phyloP scores from a whole-genome alignment of 2,888 invertebrate species.

The Hoplodrina ambigua region DNA sequence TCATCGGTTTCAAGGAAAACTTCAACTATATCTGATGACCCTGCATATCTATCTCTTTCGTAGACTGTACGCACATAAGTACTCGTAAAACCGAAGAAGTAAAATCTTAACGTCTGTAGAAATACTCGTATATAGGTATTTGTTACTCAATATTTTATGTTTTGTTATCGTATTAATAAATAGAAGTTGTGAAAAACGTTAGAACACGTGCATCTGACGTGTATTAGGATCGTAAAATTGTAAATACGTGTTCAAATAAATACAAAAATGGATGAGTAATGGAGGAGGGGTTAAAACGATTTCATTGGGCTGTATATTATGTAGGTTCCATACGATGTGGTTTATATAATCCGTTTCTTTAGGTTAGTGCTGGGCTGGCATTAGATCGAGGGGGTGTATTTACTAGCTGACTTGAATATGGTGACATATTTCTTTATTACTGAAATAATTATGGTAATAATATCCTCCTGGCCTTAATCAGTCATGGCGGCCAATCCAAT shows the following conservation, averaged over 20 bases:
- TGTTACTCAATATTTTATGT: constrained; percentile 7
- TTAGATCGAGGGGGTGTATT: neutral
- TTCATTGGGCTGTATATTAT: constrained; percentile 21
- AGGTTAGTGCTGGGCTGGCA: neutral
- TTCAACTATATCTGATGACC: too few species aligned
- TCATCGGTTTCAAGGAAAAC: too few species aligned
- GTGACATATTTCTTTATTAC: too few species aligned
- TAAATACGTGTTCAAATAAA: constrained; percentile 42
- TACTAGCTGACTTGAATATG: neutral
- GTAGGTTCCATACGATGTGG: constrained; percentile 18
- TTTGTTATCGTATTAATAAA: constrained; percentile 27
- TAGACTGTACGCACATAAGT: neutral
- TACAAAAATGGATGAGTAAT: constrained; percentile 36
- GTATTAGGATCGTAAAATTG: constrained; percentile 39
- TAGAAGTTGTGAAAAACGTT: constrained; percentile 11
- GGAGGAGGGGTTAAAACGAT: constrained; percentile 13
- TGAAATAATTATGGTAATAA: too few species aligned
- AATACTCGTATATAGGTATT: neutral
- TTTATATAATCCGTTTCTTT: constrained; percentile 15
- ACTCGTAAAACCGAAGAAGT: neutral
- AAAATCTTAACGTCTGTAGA: constrained; percentile 5
- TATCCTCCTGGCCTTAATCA: too few species aligned
- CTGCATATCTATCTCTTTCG: too few species aligned
- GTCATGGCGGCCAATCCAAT: too few species aligned
- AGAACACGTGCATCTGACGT: constrained; percentile 26